These are phyloP conservation scores for Cephalopachus bancanus DNA, from an alignment of 2,797 vertebrate genomes.

Conservation along the genomic window DNA sequence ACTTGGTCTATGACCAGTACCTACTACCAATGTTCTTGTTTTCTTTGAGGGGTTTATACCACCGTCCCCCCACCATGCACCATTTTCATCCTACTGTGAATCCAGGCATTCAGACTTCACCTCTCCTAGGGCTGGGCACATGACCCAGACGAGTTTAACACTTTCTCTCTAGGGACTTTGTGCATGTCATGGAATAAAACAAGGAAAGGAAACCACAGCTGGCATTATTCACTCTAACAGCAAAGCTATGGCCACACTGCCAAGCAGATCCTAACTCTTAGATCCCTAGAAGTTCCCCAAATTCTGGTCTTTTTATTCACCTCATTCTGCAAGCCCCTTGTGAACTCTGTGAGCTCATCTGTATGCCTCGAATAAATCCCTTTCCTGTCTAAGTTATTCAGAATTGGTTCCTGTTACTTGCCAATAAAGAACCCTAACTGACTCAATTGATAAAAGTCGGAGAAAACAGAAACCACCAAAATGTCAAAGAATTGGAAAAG, in stretches of 20 bases:
- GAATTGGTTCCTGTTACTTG: background rate
- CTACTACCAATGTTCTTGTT: background rate
- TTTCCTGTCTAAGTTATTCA: background rate
- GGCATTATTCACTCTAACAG: too few relatives aligned
- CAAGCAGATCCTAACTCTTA: background rate
- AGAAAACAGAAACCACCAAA: background rate
- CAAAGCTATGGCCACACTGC: background rate
- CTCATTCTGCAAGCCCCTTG: background rate
- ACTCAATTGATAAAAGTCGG: background rate
- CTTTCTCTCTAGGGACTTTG: background rate
- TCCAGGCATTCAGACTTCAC: background rate
- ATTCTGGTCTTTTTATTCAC: background rate
- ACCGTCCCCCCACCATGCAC: background rate
- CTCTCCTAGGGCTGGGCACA: too few relatives aligned
- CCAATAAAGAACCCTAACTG: background rate
- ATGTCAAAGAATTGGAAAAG: slow-evolving; percentile 51
- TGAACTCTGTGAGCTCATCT: background rate
- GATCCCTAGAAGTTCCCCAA: background rate
- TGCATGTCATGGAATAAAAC: background rate
- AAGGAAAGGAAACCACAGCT: background rate
- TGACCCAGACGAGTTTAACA: background rate
- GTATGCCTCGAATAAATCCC: background rate
- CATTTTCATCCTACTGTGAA: background rate
- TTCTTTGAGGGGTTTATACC: background rate
- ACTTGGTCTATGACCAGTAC: background rate